Base-by-base conservation (phyloP, 2,797 vertebrate genomes). In the Anomalospiza imberbis region DNA sequence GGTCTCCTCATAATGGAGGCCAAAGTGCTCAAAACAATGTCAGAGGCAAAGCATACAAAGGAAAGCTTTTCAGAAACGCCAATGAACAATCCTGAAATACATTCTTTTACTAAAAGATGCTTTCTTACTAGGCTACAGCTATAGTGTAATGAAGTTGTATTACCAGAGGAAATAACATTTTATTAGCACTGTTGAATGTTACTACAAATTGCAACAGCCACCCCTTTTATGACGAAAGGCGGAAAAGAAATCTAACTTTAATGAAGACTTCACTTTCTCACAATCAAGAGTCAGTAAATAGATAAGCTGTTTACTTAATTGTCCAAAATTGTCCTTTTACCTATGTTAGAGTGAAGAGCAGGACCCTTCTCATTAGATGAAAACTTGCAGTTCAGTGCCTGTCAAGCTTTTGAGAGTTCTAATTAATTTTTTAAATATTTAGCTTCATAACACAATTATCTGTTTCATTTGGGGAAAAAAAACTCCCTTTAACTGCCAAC, bases 391-490 rank as follows among this genome's bases (percentile, higher is more conserved):
- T 76, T 95, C 92, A 87, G 81, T 91, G 84, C 67, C 67, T 70
- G 38, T 95, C 92, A 93, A 96, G 94, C 85, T 97, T 93, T 88
- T 94, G 89, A 96, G 93, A 93, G 83, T 91, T 97, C 85, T 91
- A 67, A 94, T 86, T 96, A 89, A 87, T 71, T 72, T 74, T 51
- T 87, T 6, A 87, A 55, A 60, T 90, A 25, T 74, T 90, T 79
- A 84, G 60, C 32, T 94, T 93, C 81, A 38, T 74, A 90, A 70
- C n/a, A 89, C 88, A 94, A 94, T 62, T 60, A 76, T 50, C 50
- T 58, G 28, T 45, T 86, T 75, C 40, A 81, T 76, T 62, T 57
- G 15, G 21, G 32, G 31, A 20, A 60, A 78, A 54, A 36, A 91
- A 26, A 21, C 22, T 86, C 38, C 28, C 62, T 88, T 83, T 78